Evolutionary conservation across 2,888 invertebrate species (phyloP), one percentile per base, ranked within the genome.

Genomic region (Eudasyphora cyanicolor): DNA sequence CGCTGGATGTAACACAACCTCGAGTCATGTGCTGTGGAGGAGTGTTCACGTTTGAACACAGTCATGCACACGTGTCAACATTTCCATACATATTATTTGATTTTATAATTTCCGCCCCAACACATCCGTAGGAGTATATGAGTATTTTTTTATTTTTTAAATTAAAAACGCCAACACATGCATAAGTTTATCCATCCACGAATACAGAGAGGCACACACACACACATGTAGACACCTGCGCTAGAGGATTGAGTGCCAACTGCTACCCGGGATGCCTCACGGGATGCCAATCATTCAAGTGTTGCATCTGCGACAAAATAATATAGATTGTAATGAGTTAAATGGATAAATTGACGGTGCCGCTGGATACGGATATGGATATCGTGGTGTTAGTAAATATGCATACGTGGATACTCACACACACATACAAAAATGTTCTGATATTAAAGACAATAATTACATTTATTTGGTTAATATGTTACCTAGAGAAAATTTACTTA

Each of bases 41-140:
- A 2, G 45, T n/a, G 45, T 2, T 45, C n/a, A n/a, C 45, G 14
- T n/a, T n/a, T n/a, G 32, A 4, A 45, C 45, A 45, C 57, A 14
- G 2, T 45, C 45, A 45, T 12, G 14, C 3, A 42, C 35, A 67
- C 38, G 42, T 67, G 67, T 42, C 42, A 42, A 35, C 12, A 69
- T 62, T 10, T 51, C 0, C 32, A 14, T 67, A 42, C 24, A 49
- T 49, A 42, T 70, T 38, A 77, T 76, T 81, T 81, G 80, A 84
- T 81, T 84, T 84, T 81, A 78, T 81, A 81, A 84, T 81, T 76
- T 84, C 71, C 73, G 51, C 51, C n/a, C n/a, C n/a, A n/a, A n/a
- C n/a, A n/a, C n/a, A n/a, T n/a, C n/a, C n/a, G n/a, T n/a, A n/a
- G n/a, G n/a, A n/a, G n/a, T n/a, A n/a, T n/a, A n/a, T n/a, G n/a